Conservation (phyloP, 2,797 vertebrate genomes). For the Trachurus trachurus region DNA sequence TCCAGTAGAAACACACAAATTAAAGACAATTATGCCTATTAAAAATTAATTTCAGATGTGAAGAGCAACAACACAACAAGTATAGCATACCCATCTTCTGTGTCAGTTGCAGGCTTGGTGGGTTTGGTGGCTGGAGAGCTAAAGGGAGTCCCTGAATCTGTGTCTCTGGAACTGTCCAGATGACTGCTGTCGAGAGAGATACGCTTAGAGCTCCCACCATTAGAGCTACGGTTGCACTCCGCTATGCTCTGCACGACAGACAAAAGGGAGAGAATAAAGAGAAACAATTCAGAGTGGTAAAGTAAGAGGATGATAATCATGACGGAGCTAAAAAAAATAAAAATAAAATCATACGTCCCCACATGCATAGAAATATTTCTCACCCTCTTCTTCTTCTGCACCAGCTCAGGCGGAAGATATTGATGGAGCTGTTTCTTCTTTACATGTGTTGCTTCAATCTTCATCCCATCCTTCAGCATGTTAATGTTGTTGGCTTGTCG, state of each 20-base stretch:
- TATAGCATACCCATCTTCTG: conserved; percentile 79
- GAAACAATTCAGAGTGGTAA: background rate
- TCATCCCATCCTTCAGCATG: conserved; percentile 97
- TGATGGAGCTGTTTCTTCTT: conserved; percentile 96
- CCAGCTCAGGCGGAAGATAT: conserved; percentile 93
- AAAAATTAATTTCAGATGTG: background rate
- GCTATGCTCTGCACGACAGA: conserved; percentile 86
- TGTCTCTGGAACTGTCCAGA: conserved; percentile 90
- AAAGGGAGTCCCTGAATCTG: conserved; percentile 87
- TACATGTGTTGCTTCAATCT: conserved; percentile 96
- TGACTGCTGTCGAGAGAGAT: conserved; percentile 89
- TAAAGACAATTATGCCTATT: too few relatives aligned
- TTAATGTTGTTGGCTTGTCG: conserved; percentile 96
- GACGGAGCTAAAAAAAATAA: too few relatives aligned
- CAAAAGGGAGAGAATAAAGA: background rate
- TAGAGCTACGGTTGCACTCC: conserved; percentile 87
- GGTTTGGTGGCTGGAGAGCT: conserved; percentile 85
- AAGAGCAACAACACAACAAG: background rate
- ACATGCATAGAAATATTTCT: background rate
- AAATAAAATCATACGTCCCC: background rate
- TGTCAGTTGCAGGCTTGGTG: conserved; percentile 79
- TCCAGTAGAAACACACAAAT: background rate
- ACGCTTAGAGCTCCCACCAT: conserved; percentile 88
- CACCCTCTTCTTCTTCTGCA: conserved; percentile 97
- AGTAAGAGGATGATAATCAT: background rate